Evolutionary conservation across 1,140 invertebrate species (phyloP).

Genomic region (Bombyx mandarina): DNA sequence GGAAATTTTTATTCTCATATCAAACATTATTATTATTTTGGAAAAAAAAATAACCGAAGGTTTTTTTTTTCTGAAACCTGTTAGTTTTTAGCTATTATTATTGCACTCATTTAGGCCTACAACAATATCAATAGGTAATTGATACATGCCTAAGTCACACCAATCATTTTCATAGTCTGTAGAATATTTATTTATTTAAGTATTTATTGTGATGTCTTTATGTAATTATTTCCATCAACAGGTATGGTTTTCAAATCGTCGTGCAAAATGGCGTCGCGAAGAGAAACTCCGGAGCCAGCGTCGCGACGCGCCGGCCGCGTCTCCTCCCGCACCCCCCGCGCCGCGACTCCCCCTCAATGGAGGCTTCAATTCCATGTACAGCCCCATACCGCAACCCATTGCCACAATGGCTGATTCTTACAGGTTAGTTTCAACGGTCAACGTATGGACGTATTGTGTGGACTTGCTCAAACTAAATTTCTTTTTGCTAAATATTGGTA

Average conservation of each 20-base stretch:
- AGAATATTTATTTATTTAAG: too few relatives aligned
- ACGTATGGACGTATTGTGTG: neutral
- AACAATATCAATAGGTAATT: too few relatives aligned
- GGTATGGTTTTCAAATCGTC: slow-evolving; percentile 98
- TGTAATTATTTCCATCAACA: slow-evolving; percentile 58
- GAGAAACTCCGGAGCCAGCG: slow-evolving; percentile 95
- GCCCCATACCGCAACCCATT: slow-evolving; percentile 93
- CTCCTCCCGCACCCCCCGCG: slow-evolving; percentile 74
- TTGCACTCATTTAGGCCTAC: too few relatives aligned
- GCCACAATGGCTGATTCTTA: slow-evolving; percentile 94
- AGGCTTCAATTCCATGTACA: slow-evolving; percentile 96
- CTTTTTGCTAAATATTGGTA: too few relatives aligned
- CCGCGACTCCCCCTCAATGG: slow-evolving; percentile 81
- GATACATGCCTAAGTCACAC: too few relatives aligned
- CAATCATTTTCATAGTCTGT: too few relatives aligned
- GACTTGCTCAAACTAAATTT: neutral
- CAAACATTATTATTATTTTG: too few relatives aligned
- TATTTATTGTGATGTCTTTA: neutral
- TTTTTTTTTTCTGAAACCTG: too few relatives aligned
- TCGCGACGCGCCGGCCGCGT: slow-evolving; percentile 65
- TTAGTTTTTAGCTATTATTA: too few relatives aligned
- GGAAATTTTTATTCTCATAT: too few relatives aligned
- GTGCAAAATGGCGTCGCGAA: slow-evolving; percentile 98
- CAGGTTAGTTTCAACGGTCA: slow-evolving; percentile 76
- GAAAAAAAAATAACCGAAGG: too few relatives aligned